Evolutionary conservation across 2,113 vertebrate genomes (phyloP), one percentile per base, ranked within the genome.

Genomic region (Megatriorchis doriae): DNA sequence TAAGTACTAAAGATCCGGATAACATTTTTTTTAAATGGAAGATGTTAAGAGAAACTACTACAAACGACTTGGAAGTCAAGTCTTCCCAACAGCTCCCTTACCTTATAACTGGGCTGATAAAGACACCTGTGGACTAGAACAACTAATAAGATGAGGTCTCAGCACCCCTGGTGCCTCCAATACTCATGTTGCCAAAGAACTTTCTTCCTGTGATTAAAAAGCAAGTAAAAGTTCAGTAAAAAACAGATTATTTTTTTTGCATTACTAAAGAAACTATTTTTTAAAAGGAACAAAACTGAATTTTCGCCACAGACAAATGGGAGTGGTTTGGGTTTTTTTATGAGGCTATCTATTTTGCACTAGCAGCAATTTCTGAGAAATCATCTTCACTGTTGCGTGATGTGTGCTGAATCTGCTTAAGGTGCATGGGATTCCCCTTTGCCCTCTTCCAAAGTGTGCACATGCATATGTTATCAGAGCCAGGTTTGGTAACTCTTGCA

Each of bases 401-500:
- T 42, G n/a, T 34, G 48, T 10, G 31, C 63, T 47, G 58, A 90
- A 96, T 89, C 68, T 63, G 71, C 90, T 91, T 86, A 74, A 94
- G 92, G 91, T 88, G 47, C 56, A 75, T 29, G 11, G 72, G 87
- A 95, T 75, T 96, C 93, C 94, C 78, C 93, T 96, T 84, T 92
- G 92, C 82, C 82, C 89, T 56, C 82, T 92, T 84, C 92, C 91
- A 52, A 94, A 93, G 75, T 13, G 70, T 91, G 94, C 75, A 74
- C 38, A 81, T 10, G 88, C 90, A 21, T 68, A 45, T 36, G 71
- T 96, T 96, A 93, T 23, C 40, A 38, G 56, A 96, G 79, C 95
- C 95, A 97, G 94, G 93, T 95, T 96, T 83, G 73, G 70, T 29
- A 93, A 96, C 96, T 79, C 94, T 92, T 95, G 94, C 95, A 97